Evolutionary conservation across 1,140 invertebrate genomes (phyloP), one percentile per base, ranked within the genome.

Genomic region (Melanaphis sacchari): DNA sequence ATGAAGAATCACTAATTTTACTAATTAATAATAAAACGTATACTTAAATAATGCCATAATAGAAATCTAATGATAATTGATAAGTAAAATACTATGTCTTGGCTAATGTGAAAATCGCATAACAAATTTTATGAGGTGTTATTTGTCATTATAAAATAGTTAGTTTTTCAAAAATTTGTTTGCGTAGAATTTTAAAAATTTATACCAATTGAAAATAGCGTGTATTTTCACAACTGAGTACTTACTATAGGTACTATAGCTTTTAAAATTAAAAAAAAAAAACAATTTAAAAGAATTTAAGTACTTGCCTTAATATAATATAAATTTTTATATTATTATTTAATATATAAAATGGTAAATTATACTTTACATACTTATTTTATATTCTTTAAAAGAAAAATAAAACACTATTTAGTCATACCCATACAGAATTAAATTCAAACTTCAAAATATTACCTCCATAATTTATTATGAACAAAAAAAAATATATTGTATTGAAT

Each of bases 221-320:
- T 66, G 59, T 18, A n/a, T 66, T 66, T 59, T 59, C 8, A 59
- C 11, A 59, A n/a, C 26, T 66, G 31, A n/a, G 4, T 66, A 66
- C 9, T 11, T 18, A 18, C 3, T n/a, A 5, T 1, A n/a, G 8
- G 4, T 31, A 0, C 0, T 15, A 54, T 31, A n/a, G 31, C 11
- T 66, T 66, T 66, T 66, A n/a, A 66, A 66, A n/a, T 66, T 2
- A 66, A 66, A 66, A 66, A 66, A 26, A 59, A 54, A 24, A 7
- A 6, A 59, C 31, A 31, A 31, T 9, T 59, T 59, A 7, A 59
- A 59, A 59, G 26, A 66, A 66, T 15, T 66, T n/a, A 66, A 66
- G 31, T 66, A 66, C 31, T 31, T 1, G 46, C 15, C 15, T 46
- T 18, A 46, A 46, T 59, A 66, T 24, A 54, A 26, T 54, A 54